Evolutionary conservation across 2,797 vertebrate genomes (phyloP).

Genomic region (Alauda arvensis): DNA sequence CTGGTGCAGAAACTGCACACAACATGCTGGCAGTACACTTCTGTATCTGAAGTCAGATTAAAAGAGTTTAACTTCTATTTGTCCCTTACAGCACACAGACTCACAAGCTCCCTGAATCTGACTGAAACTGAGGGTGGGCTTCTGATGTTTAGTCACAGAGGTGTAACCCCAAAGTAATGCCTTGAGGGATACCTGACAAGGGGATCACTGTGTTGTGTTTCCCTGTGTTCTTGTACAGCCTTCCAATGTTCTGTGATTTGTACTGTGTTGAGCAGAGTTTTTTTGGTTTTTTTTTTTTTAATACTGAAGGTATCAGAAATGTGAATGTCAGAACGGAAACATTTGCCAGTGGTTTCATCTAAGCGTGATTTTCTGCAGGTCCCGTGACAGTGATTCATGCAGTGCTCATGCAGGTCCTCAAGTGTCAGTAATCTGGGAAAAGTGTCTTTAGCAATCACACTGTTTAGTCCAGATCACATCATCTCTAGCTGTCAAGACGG

Average conservation of each 20-base stretch:
- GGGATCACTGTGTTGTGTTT: background rate
- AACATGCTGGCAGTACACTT: background rate
- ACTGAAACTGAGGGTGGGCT: background rate
- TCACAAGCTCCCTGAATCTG: background rate
- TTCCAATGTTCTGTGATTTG: background rate
- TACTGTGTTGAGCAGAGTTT: too few relatives aligned
- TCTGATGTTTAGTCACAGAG: background rate
- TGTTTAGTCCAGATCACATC: background rate
- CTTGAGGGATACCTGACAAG: background rate
- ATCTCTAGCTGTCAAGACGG: background rate
- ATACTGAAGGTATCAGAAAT: background rate
- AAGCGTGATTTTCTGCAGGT: background rate
- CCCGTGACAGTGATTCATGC: background rate
- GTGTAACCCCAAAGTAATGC: background rate
- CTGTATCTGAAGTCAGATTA: background rate
- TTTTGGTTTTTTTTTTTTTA: background rate
- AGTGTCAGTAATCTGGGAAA: background rate
- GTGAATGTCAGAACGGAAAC: background rate
- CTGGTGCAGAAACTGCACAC: background rate
- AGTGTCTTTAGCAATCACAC: background rate
- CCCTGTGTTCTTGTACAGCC: rapidly evolving
- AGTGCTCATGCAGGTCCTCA: background rate
- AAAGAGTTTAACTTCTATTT: background rate
- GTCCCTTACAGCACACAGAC: background rate
- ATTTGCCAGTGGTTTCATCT: background rate